phyloP scores from a whole-genome alignment of 1,140 invertebrate genomes.

The Drosophila asahinai region DNA sequence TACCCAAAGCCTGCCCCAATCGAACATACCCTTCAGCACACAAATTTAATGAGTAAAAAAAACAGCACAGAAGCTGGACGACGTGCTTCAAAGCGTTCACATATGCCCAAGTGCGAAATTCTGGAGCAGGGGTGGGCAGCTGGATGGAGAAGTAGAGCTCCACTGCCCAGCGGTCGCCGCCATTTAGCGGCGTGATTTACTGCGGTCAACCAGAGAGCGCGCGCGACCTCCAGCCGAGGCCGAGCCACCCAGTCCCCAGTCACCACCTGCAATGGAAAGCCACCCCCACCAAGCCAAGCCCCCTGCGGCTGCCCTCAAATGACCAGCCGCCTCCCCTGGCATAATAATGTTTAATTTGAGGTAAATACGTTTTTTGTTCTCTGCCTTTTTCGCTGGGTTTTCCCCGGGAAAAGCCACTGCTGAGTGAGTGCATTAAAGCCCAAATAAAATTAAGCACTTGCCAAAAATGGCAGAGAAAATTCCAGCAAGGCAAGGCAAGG shows the following conservation, averaged over 20 bases:
- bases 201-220: slow-evolving; percentile 69
- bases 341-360: slow-evolving; percentile 84
- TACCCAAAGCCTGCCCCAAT: background rate
- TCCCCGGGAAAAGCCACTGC: slow-evolving; percentile 22
- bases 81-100: slow-evolving; percentile 52
- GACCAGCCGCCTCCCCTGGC: slow-evolving; percentile 62
- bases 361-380: slow-evolving; percentile 81
- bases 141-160: background rate
- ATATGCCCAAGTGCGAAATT: slow-evolving; percentile 34
- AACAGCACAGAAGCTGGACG: slow-evolving; percentile 19
- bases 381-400: slow-evolving; percentile 22
- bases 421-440: slow-evolving; percentile 69
- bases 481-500: slow-evolving; percentile 10
- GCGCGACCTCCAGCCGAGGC: slow-evolving; percentile 23
- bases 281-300: slow-evolving; percentile 45
- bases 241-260: background rate
- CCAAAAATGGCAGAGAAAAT: slow-evolving; percentile 10
- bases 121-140: background rate
- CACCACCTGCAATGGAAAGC: slow-evolving; percentile 6
- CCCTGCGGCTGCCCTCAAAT: slow-evolving; percentile 76
- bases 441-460: slow-evolving; percentile 62
- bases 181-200: slow-evolving; percentile 84
- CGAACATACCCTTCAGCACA: background rate
- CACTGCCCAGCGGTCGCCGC: slow-evolving; percentile 63
- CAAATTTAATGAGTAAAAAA: slow-evolving; percentile 21